These are phyloP conservation scores for Phymorhynchus buccinoides DNA, from an alignment of 1,140 invertebrate genomes.

Conservation along the genomic window DNA sequence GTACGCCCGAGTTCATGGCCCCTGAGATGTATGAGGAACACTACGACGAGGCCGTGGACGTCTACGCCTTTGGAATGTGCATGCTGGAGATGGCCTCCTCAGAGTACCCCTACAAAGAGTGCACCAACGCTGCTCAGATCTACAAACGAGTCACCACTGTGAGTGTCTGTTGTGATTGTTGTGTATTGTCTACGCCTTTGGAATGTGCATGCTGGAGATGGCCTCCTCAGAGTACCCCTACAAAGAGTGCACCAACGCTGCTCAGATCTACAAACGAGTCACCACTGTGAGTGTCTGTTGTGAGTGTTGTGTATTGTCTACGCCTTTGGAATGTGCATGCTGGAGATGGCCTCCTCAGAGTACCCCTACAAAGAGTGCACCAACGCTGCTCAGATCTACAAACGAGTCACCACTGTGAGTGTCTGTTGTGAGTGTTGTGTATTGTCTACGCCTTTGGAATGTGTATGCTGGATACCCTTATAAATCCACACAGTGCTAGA, in stretches of 20 bases:
- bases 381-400: constrained; percentile 98
- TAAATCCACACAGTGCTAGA: no score
- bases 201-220: no score
- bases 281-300: constrained; percentile 81
- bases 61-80: constrained; percentile 99
- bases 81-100: constrained; percentile 99
- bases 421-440: background rate
- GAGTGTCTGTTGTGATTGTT: constrained; percentile 61
- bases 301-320: background rate
- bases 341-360: constrained; percentile 83
- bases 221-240: constrained; percentile 98
- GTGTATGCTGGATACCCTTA: no score
- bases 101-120: constrained; percentile 99
- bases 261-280: constrained; percentile 99
- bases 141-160: constrained; percentile 98
- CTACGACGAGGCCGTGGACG: constrained; percentile 99
- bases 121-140: constrained; percentile 97
- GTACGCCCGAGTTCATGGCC: constrained; percentile 99
- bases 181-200: background rate
- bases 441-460: background rate
- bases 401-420: constrained; percentile 93
- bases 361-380: constrained; percentile 99
- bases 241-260: constrained; percentile 96
- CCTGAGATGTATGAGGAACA: constrained; percentile 99
- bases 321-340: background rate